These are phyloP conservation scores for Acleris literana DNA, from an alignment of 2,888 invertebrate genomes.

Conservation along the genomic window DNA sequence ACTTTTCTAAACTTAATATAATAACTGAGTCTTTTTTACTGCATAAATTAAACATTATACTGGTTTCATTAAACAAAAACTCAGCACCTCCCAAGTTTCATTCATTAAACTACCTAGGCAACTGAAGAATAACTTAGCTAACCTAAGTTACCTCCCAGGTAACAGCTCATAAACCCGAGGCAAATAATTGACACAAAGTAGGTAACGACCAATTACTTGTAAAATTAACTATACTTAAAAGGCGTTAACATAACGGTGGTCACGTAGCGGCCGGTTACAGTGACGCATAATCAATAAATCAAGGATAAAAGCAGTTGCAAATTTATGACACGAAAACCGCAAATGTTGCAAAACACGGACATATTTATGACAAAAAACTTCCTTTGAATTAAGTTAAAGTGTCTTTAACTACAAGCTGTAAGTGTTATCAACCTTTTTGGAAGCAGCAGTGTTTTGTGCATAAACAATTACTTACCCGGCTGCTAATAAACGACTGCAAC, in stretches of 20 bases:
- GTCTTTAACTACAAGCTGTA: conserved; percentile 1
- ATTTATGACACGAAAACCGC: conserved; percentile 47
- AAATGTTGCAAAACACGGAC: conserved; percentile 30
- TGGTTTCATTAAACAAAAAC: too few species aligned
- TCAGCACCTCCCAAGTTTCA: too few species aligned
- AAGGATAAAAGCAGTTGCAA: conserved; percentile 62
- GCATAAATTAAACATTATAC: too few species aligned
- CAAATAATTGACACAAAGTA: not conserved
- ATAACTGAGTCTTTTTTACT: too few species aligned
- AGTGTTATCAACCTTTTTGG: conserved; percentile 6
- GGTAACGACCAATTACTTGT: conserved; percentile 6
- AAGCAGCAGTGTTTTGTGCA: conserved; percentile 11
- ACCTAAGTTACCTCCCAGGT: conserved; percentile 8
- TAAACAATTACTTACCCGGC: conserved; percentile 67
- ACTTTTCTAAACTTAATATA: not conserved
- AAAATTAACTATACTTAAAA: conserved; percentile 25
- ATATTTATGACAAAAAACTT: conserved; percentile 9
- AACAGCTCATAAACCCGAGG: not conserved
- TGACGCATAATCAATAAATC: conserved; percentile 62
- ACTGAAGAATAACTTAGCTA: not conserved
- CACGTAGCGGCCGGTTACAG: conserved; percentile 34
- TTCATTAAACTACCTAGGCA: not conserved
- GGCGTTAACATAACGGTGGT: conserved; percentile 30
- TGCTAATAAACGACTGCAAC: conserved; percentile 59
- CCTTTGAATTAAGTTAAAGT: not conserved